Conservation (phyloP, 2,113 vertebrate genomes). For the Cyanistes caeruleus region DNA sequence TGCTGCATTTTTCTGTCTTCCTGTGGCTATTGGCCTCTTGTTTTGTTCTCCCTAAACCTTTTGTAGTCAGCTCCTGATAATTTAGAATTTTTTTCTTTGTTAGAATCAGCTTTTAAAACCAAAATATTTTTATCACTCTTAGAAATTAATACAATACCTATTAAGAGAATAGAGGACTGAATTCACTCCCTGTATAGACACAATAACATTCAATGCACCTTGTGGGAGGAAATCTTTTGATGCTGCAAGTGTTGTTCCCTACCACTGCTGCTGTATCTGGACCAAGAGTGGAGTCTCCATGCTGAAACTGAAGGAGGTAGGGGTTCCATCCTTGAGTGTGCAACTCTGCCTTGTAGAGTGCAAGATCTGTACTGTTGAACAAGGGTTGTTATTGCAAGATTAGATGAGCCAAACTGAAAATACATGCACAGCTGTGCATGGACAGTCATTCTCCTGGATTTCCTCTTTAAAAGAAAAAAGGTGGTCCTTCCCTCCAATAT, state of each 20-base stretch:
- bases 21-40: background rate
- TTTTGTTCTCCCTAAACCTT: background rate
- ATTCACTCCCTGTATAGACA: background rate
- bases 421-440: background rate
- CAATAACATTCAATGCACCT: background rate
- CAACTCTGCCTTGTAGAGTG: background rate
- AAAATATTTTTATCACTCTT: background rate
- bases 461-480: background rate
- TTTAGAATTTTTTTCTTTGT: background rate
- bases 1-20: background rate
- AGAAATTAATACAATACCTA: background rate
- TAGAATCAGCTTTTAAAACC: background rate
- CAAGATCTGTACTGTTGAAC: background rate
- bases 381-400: background rate
- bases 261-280: background rate
- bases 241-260: background rate
- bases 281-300: background rate
- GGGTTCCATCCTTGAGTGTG: background rate
- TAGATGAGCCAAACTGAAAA: background rate
- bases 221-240: background rate
- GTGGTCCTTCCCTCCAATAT: background rate
- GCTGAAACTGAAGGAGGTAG: rapidly evolving
- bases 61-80: background rate
- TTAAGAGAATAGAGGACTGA: background rate
- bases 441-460: background rate